Base-by-base conservation (phyloP, 2,888 invertebrate genomes). In the Trissolcus brochymenae region DNA sequence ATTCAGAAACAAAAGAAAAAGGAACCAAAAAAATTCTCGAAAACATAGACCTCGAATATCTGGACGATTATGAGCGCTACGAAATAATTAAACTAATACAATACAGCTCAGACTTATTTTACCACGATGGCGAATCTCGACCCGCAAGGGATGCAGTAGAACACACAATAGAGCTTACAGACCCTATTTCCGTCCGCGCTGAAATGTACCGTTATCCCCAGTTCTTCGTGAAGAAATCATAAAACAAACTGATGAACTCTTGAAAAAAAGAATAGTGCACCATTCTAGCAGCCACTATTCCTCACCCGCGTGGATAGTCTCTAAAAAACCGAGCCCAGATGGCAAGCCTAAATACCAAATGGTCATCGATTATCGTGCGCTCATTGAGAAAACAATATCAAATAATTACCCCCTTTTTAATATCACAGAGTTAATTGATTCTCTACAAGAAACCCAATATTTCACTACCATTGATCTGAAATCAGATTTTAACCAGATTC, bases 401-500 rank as follows among this genome's bases (percentile, higher is more conserved):
- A 75, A 80, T 19, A 64, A 62, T 0, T 78, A 76, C 35, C 71
- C 78, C 0, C 17, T 76, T 6, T 71, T 76, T 0, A 78, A 75
- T 14, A 76, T 76, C 2, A 74, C 53, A 2, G 76, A 78, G 17
- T 74, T 76, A 21, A 35, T 80, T 1, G 76, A 76, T 29, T 50
- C 55, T 19, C 41, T 80, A 2, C 72, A 76, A 3, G 53, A 59
- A 43, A 35, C 72, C 0, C 70, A 67, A 51, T 76, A 74, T 60
- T 78, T 78, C 40, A 71, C 76, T 9, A 74, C 67, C 1, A 61
- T 77, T 4, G 79, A 75, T 41, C 41, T 77, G 2, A 71, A 57
- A 1, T 65, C 65, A 1, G 84, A 84, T 0, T 59, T 59, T 11
- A 49, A 59, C 29, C 59, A 59, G 11, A 59, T 59, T 3, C 49